phyloP scores from a whole-genome alignment of 2,797 vertebrate genomes.

The Spinus pinus region DNA sequence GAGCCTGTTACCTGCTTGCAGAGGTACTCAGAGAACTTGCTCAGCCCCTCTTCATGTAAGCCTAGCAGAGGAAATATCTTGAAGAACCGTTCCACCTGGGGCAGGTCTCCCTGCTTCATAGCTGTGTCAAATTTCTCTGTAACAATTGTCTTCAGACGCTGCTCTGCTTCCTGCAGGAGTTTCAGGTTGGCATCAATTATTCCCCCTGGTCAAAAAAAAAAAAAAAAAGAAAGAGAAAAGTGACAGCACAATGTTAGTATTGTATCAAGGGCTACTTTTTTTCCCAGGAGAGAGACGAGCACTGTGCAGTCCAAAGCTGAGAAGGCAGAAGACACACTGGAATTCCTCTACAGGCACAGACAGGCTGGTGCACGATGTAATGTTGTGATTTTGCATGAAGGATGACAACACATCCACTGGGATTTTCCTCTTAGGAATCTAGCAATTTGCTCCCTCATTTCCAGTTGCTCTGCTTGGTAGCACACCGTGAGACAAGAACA shows the following conservation, averaged over 20 bases:
- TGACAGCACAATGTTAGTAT: not conserved
- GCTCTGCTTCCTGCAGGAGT: slow-evolving; percentile 93
- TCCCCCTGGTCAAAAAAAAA: slow-evolving; percentile 76
- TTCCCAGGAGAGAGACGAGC: not conserved
- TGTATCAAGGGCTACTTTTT: not conserved
- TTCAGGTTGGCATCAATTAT: slow-evolving; percentile 92
- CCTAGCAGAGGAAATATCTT: slow-evolving; percentile 97
- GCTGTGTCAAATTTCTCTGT: slow-evolving; percentile 88
- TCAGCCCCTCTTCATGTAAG: slow-evolving; percentile 94
- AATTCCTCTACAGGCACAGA: not conserved
- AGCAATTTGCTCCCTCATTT: not conserved
- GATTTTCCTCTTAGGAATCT: not conserved
- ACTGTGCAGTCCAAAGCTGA: not conserved
- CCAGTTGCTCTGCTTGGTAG: not conserved
- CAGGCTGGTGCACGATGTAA: not conserved
- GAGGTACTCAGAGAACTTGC: slow-evolving; percentile 93
- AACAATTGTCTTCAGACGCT: slow-evolving; percentile 90
- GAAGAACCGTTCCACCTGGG: slow-evolving; percentile 96
- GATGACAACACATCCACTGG: fast-evolving
- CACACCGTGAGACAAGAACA: fast-evolving
- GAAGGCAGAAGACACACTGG: not conserved
- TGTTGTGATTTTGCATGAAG: not conserved
- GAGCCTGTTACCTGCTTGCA: slow-evolving; percentile 85
- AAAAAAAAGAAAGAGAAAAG: not conserved
- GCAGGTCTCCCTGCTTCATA: slow-evolving; percentile 87